Evolutionary conservation across 2,113 vertebrate species (phyloP), one percentile per base, ranked within the genome.

Genomic region (Thomomys bottae): DNA sequence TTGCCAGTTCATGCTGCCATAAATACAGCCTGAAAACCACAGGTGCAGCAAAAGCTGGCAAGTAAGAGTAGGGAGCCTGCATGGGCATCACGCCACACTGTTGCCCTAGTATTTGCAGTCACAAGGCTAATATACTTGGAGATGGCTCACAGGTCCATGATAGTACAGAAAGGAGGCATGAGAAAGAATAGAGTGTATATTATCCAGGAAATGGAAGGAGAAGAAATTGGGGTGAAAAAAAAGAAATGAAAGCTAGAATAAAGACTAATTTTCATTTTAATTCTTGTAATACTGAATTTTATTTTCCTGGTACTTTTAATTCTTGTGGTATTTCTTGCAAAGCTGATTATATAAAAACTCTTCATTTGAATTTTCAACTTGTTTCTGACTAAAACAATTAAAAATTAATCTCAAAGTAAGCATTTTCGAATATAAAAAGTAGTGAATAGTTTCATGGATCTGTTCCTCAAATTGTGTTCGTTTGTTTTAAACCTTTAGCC

Each of bases 321-420:
- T 72, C 32, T 91, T 90, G 17, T 4, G 70, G 34, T 57, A 30
- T 40, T 90, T 64, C 49, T 64, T 68, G 21, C 6, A 77, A 8
- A 38, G 1, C 77, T 70, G 45, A 34, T 78, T 82, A 84, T n/a
- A 28, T 9, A 30, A 59, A 30, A 59, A 80, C 30, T 57, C 36
- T 81, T 78, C 21, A 20, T 36, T 87, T 79, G 24, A 3, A 45
- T 12, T 7, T 57, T 91, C 66, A 21, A 9, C 17, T n/a, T 57
- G 4, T 40, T 66, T 82, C 73, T 89, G 32, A 26, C 40, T 28
- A n/a, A 77, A 30, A 12, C 23, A 77, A 23, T 66, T 57, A 42
- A 84, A 92, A 70, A 88, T n/a, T 63, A 82, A 8, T 49, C 66
- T 87, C 77, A 8, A 28, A 24, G 26, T 87, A 84, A 89, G 75